Evolutionary conservation across 2,888 invertebrate species (phyloP), one percentile per base, ranked within the genome.

Genomic region (Nudaria mundana): DNA sequence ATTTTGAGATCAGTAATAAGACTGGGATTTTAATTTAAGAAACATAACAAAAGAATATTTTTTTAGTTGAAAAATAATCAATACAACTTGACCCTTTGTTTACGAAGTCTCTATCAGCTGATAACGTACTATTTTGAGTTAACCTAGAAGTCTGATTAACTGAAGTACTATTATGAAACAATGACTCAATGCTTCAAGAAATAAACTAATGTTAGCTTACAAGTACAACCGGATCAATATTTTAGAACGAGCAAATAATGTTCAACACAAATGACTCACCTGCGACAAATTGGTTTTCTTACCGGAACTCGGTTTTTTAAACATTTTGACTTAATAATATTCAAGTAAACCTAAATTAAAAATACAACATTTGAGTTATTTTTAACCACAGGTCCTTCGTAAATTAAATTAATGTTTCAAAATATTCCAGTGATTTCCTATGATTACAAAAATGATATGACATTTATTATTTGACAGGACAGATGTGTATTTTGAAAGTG

Each of bases 241-340:
- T 39, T 54, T 56, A 65, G 59, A 58, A 49, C 63, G 59, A 66
- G 62, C 68, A 76, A 75, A 74, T 69, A 61, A 65, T 61, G 47
- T 54, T 30, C 40, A 51, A 44, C 66, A 77, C n/a, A n/a, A n/a
- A n/a, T 88, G 84, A 88, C 87, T 88, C 87, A 88, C 87, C 76
- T 87, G 87, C n/a, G 87, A 81, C 63, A 87, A 77, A 63, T 81
- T 84, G 24, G 63, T 53, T 65, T 70, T 83, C 62, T 79, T 82
- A 52, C 77, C 75, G 48, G 81, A 68, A 58, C 53, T 72, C 24
- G 76, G 78, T 47, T 74, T 83, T 48, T 72, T 77, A 48, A 58
- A 71, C 87, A 87, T 87, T 56, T 63, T 65, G 15, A 35, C 47
- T 37, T 52, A 40, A 37, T 23, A 41, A 18, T 26, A 25, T 24